These are phyloP conservation scores for Oncorhynchus gorbuscha DNA, from an alignment of 2,113 vertebrate genomes.

Conservation along the genomic window DNA sequence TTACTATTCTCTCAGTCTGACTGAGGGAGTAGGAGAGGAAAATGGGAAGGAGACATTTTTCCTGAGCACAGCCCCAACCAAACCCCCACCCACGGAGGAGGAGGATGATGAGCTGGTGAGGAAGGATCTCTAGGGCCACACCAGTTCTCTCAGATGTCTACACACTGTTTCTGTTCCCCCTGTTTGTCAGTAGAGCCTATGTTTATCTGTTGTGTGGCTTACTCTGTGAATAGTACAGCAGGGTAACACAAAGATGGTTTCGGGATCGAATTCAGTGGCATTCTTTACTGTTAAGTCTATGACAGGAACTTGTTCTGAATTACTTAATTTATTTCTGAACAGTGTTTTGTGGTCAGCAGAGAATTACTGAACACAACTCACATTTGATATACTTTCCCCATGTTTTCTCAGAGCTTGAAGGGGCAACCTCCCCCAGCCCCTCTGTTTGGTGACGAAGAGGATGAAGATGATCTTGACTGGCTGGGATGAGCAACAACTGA, in stretches of 20 bases:
- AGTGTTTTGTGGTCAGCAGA: too few relatives aligned
- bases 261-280: too few relatives aligned
- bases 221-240: background rate
- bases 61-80: slow-evolving; percentile 48
- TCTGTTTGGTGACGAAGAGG: slow-evolving; percentile 86
- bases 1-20: slow-evolving; percentile 58
- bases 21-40: slow-evolving; percentile 55
- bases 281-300: background rate
- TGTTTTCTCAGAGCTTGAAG: slow-evolving; percentile 84
- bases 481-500: slow-evolving; percentile 75
- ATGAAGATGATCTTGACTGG: slow-evolving; percentile 85
- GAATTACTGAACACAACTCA: background rate
- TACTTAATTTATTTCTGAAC: background rate
- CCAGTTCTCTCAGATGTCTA: slow-evolving; percentile 8
- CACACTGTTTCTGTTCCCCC: background rate
- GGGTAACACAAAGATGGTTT: background rate
- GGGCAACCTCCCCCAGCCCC: slow-evolving; percentile 86
- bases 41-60: slow-evolving; percentile 67
- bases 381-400: background rate
- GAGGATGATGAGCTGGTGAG: slow-evolving; percentile 94
- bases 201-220: background rate
- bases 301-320: background rate
- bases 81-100: slow-evolving; percentile 72
- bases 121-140: slow-evolving; percentile 41
- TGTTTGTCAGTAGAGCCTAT: background rate